Evolutionary conservation across 2,113 vertebrate species (phyloP).

Genomic region (Neofelis nebulosa): DNA sequence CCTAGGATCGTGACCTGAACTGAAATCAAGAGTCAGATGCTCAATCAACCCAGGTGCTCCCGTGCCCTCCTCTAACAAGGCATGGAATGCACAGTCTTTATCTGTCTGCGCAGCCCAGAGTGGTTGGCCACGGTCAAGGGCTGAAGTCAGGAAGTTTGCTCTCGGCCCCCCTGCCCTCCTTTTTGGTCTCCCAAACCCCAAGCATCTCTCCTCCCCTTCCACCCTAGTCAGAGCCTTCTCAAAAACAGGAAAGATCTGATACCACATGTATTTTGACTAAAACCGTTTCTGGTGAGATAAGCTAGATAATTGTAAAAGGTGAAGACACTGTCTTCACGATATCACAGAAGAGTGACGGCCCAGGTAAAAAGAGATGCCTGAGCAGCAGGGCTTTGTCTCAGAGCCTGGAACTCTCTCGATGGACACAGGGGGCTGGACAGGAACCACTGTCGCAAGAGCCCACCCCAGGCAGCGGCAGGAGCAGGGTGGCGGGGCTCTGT

Average conservation of each 20-base stretch:
- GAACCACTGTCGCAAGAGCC: not conserved
- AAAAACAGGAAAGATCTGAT: not conserved
- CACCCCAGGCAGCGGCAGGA: not conserved
- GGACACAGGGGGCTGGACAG: not conserved
- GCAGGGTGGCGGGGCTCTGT: not conserved
- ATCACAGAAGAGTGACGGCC: not conserved
- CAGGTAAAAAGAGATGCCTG: not conserved
- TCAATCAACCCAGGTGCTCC: too few relatives aligned
- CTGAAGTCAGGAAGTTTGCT: not conserved
- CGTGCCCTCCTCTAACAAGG: not conserved
- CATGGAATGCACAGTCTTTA: not conserved
- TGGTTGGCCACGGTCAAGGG: not conserved
- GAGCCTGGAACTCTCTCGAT: not conserved
- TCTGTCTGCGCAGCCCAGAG: not conserved
- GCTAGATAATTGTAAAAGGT: not conserved
- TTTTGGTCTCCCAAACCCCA: fast-evolving
- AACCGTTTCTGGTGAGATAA: slow-evolving; percentile 33
- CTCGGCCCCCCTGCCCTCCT: not conserved
- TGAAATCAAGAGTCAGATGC: too few relatives aligned
- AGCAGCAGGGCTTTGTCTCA: not conserved
- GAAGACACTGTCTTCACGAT: not conserved
- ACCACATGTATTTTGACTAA: not conserved
- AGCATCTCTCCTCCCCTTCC: not conserved
- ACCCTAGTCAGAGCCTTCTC: not conserved
- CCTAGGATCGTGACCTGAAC: too few relatives aligned